These are phyloP conservation scores for Acrobeloides nanus DNA, from an alignment of 2,888 invertebrate species.

Conservation along the genomic window DNA sequence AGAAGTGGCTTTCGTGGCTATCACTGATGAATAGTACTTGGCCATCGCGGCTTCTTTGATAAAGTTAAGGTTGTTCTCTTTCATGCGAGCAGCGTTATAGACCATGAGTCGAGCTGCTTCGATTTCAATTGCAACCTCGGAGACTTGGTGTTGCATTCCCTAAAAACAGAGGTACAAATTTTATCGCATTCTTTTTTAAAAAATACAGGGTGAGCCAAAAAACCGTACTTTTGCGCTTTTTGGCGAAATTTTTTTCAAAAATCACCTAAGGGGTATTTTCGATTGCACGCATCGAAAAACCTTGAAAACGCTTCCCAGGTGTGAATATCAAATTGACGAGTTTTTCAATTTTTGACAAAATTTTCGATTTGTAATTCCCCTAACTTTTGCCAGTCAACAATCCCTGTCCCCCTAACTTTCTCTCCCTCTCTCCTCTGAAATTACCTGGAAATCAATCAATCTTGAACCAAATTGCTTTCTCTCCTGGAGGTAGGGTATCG, in stretches of 20 bases:
- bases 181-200: constrained; percentile 1
- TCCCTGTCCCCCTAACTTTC: no score
- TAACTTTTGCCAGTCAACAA: no score
- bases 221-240: no score
- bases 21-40: constrained; percentile 75
- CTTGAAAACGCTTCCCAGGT: no score
- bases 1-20: constrained; percentile 71
- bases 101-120: constrained; percentile 80
- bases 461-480: constrained; percentile 85
- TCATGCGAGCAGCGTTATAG: constrained; percentile 86
- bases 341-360: no score
- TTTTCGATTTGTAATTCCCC: no score
- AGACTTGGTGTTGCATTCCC: constrained; percentile 91
- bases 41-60: constrained; percentile 94
- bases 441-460: constrained; percentile 83
- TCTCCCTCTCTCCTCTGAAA: no score
- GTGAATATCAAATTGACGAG: no score
- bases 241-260: no score
- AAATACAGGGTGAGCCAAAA: no score
- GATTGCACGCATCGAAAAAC: no score
- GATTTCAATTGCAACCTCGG: constrained; percentile 76
- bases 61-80: constrained; percentile 74
- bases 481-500: constrained; percentile 87
- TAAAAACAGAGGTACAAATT: constrained; percentile 55
- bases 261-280: no score